Evolutionary conservation across 1,140 invertebrate species (phyloP), one percentile per base, ranked within the genome.

Genomic region (Capitella teleta): DNA sequence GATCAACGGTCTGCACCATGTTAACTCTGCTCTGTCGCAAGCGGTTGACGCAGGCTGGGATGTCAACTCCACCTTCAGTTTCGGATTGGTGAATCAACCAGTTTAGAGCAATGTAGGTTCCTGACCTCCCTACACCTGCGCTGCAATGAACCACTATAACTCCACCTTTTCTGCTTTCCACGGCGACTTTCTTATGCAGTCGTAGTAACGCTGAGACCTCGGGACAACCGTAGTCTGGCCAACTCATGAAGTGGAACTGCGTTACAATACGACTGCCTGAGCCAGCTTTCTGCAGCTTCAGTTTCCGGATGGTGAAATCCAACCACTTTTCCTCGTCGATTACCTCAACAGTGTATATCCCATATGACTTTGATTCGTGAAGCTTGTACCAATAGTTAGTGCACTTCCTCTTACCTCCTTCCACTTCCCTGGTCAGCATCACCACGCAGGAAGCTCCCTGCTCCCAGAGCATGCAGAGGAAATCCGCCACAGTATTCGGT

Each of bases 1-100:
- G n/a, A n/a, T n/a, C n/a, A n/a, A n/a, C 79, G 51, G 78, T 81
- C 56, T 81, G 79, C 16, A 98, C 92, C 93, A 98, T 97, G 83
- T 89, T 93, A 8, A 94, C 91, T 46, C 94, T 79, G 70, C 98
- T 90, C 68, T 87, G 86, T 36, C 95, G 79, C 91, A 98, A 94
- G 55, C 86, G 84, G 74, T 84, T 86, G 18, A 98, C 94, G 59
- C 95, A 92, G 54, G 89, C 90, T 70, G 95, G 98, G 51, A 98
- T 89, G 75, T 98, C 95, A 5, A 92, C 78, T 8, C 87, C 80
- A 62, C 83, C 82, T 64, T 68, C 63, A 12, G 65, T 66, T 28
- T 70, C 63, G 28, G 77, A 70, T 32, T 73, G 67, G 49, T 75
- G 90, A 47, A 97, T 72, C 57, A 95, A 84, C 51, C 91, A 79